Evolutionary conservation across 2,888 invertebrate genomes (phyloP), one percentile per base, ranked within the genome.

Genomic region (Drosophila kokeensis): DNA sequence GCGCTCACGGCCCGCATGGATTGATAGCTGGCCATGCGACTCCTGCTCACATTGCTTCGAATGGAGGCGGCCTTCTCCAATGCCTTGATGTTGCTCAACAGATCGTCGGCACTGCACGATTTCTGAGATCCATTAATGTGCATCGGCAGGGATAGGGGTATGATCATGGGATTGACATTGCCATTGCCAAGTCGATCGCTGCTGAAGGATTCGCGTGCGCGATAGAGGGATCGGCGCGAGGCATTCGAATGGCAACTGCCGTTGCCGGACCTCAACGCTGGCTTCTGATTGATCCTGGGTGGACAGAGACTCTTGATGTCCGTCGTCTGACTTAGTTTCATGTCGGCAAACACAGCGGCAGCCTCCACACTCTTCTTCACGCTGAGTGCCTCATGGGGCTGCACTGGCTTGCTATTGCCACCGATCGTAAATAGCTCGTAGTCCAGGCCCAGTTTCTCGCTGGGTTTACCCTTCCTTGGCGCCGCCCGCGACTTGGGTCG

Each of bases 331-430:
- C 95, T 95, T 1, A 96, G 94, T 42, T 96, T 95, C 52, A 96
- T 95, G 89, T 97, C 96, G 0, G 96, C 96, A 92, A 98, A 97
- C 34, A 97, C 93, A 0, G 97, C 97, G 0, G 97, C 97, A 87
- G 97, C 97, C 92, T 97, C 97, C 0, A 97, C 97, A 4, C 97
- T 96, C 92, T 97, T 97, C 93, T 97, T 97, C 34, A 97, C 97
- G 62, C 97, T 97, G 0, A 97, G 93, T 0, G 97, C 97, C 84
- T 97, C 97, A 59, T 94, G 94, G 0, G 95, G 94, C 45, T 93
- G 91, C 91, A 95, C 94, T 89, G 94, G 87, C 93, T 95, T 92
- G 92, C 94, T 94, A 92, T 94, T 93, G 92, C 93, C 93, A 21
- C 92, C 90, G 24, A 94, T 91, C 27, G 94, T 94, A 87, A 96